A percentile compares a stretch with the other conserved stretches of the same genome.
Evolutionary conservation across 2,888 invertebrate species (phyloP).

Genomic region (Lasioglossum oenotherae): DNA sequence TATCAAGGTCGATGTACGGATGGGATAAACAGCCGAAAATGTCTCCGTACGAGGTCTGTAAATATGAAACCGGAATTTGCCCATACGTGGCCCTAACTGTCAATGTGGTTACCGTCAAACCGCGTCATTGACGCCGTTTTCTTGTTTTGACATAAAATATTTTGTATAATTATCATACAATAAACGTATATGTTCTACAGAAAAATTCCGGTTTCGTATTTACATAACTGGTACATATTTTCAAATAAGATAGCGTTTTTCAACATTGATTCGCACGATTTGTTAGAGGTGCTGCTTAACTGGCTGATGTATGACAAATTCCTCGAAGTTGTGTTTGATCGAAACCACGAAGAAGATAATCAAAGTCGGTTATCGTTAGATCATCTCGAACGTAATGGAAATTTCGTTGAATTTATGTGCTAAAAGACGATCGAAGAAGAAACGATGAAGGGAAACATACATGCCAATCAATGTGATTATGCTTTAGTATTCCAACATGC

Average conservation of each 20-base stretch:
- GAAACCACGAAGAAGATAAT: neutral
- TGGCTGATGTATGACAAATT: neutral
- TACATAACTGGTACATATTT: neutral
- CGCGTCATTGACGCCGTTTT: no score
- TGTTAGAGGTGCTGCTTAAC: neutral
- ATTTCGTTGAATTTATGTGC: neutral
- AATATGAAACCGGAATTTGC: no score
- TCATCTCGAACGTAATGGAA: neutral
- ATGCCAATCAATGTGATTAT: neutral
- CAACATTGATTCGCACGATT: neutral
- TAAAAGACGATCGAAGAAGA: neutral
- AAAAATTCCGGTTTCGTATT: no score
- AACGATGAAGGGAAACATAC: neutral
- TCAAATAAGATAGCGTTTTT: neutral
- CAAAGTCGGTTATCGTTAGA: neutral
- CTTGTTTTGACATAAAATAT: no score
- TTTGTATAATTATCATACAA: no score
- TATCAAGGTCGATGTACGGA: neutral
- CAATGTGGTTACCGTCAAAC: no score
- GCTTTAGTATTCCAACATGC: neutral
- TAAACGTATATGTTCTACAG: no score
- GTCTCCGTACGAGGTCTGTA: no score
- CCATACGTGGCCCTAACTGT: no score
- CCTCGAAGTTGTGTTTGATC: neutral
- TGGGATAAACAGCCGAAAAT: neutral